A percentile compares a stretch with the other conserved stretches of the same genome.
Evolutionary conservation across 2,113 vertebrate genomes (phyloP).

Genomic region (Anolis carolinensis): DNA sequence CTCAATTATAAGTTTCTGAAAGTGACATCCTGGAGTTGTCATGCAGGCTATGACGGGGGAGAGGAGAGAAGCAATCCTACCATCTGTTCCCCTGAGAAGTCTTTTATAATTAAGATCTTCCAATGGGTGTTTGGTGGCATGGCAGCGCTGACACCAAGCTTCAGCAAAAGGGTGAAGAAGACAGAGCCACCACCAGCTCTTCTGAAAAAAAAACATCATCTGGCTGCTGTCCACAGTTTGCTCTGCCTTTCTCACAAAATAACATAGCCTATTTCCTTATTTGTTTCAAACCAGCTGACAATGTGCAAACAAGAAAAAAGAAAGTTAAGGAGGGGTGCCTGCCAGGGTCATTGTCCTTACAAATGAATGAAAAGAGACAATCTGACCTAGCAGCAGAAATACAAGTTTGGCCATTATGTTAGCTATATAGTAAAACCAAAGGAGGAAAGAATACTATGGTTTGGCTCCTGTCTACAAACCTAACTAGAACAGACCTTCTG

Average conservation of each 20-base stretch:
- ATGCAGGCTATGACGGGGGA: not conserved
- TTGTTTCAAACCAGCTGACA: not conserved
- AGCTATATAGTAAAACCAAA: not conserved
- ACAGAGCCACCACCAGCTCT: not conserved
- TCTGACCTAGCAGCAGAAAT: not conserved
- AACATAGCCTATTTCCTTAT: not conserved
- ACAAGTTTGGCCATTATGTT: not conserved
- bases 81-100: too few relatives aligned
- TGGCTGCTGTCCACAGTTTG: not conserved
- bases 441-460: not conserved
- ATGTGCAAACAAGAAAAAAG: not conserved
- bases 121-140: too few relatives aligned
- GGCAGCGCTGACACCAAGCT: too few relatives aligned
- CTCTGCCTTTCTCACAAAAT: not conserved
- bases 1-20: not conserved
- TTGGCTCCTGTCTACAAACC: too few relatives aligned
- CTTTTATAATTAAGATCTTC: too few relatives aligned
- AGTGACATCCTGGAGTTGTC: not conserved
- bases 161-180: not conserved
- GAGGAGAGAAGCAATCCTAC: not conserved
- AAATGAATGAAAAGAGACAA: not conserved
- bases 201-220: not conserved
- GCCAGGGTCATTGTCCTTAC: not conserved
- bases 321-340: not conserved
- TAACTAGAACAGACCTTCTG: too few relatives aligned